Conservation (phyloP, 2,797 vertebrate species). For the Macropodus opercularis region DNA sequence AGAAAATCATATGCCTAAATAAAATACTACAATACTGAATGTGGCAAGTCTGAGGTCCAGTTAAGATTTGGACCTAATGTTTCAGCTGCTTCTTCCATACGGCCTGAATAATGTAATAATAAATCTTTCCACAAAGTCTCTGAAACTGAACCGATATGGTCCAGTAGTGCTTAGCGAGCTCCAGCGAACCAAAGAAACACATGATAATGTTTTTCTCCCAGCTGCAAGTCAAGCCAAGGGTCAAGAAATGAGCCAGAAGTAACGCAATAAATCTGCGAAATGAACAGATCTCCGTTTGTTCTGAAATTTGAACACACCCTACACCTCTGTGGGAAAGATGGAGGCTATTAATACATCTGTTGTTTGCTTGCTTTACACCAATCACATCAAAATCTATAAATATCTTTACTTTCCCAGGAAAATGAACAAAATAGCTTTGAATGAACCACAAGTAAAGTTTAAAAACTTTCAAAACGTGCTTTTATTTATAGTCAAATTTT, state of each 20-base stretch:
- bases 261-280: constrained; percentile 17
- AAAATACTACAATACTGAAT: not conserved
- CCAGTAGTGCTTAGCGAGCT: constrained; percentile 13
- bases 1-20: not conserved
- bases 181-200: constrained; percentile 36
- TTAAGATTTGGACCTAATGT: not conserved
- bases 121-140: not conserved
- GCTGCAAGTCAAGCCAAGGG: constrained; percentile 21
- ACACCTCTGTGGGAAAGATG: not conserved
- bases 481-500: constrained; percentile 90
- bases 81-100: not conserved
- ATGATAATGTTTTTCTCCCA: constrained; percentile 28
- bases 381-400: not conserved
- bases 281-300: constrained; percentile 24
- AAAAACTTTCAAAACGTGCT: constrained; percentile 91
- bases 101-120: not conserved
- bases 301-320: constrained; percentile 3
- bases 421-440: not conserved
- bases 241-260: not conserved
- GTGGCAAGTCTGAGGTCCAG: not conserved
- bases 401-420: too few species aligned
- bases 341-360: not conserved
- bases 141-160: constrained; percentile 8
- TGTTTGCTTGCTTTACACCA: constrained; percentile 3
- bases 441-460: constrained; percentile 76